A percentile compares a stretch with the other conserved stretches of the same genome.
Evolutionary conservation across 2,797 vertebrate genomes (phyloP).

Genomic region (Psittacula derbiana): DNA sequence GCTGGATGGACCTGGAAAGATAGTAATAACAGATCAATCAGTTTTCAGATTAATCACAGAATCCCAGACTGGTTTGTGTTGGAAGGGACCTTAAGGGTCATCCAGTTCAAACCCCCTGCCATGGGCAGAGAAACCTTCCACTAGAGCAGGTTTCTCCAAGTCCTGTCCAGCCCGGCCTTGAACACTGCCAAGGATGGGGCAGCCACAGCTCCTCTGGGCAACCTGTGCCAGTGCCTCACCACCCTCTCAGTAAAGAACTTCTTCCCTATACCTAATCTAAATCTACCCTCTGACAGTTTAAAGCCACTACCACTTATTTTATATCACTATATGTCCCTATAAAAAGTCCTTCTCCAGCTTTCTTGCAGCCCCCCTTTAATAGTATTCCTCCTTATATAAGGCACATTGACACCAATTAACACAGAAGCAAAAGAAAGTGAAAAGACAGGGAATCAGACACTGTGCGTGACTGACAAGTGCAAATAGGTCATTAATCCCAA

Average conservation of each 20-base stretch:
- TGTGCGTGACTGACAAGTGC: neutral
- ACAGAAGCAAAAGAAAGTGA: neutral
- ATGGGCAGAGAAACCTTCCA: neutral
- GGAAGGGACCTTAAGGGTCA: neutral
- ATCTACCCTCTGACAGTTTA: neutral
- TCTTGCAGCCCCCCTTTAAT: neutral
- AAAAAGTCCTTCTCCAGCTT: neutral
- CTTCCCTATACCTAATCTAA: neutral
- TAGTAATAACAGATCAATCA: neutral
- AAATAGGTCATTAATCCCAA: conserved; percentile 14
- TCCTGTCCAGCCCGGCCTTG: neutral
- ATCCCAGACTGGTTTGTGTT: neutral
- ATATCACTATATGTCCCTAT: neutral
- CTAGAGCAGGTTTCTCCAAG: neutral
- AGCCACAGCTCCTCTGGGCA: neutral
- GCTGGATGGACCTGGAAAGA: neutral
- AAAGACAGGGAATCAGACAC: neutral
- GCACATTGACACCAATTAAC: neutral
- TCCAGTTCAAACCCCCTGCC: neutral
- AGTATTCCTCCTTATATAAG: neutral
- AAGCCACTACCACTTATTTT: neutral
- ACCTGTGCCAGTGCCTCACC: neutral
- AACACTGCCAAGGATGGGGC: neutral
- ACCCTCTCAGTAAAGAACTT: neutral
- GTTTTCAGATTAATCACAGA: neutral